Conservation (phyloP, 2,113 vertebrate genomes). For the Eptesicus fuscus region DNA sequence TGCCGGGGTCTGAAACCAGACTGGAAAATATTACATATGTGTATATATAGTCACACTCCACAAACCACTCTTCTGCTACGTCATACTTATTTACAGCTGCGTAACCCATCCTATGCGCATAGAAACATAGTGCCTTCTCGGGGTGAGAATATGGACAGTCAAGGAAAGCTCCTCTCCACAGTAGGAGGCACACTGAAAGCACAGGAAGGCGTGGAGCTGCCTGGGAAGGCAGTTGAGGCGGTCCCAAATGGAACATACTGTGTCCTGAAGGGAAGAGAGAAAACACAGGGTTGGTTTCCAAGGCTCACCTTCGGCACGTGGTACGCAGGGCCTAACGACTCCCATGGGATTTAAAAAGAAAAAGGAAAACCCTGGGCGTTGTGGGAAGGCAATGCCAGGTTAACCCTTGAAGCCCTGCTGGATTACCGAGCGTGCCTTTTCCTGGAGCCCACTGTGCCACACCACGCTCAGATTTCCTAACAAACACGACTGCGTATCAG, state of each 20-base stretch:
- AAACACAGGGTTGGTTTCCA: constrained; percentile 68
- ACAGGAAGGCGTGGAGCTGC: constrained; percentile 61
- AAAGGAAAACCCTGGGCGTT: neutral
- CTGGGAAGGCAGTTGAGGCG: constrained; percentile 56
- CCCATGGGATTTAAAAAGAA: neutral
- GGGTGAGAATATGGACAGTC: constrained; percentile 46
- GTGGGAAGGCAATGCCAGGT: neutral
- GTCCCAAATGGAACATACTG: constrained; percentile 61
- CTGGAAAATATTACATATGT: constrained; percentile 80
- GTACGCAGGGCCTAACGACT: constrained; percentile 28
- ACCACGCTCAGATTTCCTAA: neutral
- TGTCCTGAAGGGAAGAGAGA: constrained; percentile 73
- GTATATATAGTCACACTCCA: constrained; percentile 76
- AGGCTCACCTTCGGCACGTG: constrained; percentile 36
- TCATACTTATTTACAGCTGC: constrained; percentile 60
- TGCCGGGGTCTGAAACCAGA: constrained; percentile 79
- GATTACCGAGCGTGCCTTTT: neutral
- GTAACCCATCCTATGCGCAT: constrained; percentile 36
- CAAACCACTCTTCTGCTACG: constrained; percentile 67
- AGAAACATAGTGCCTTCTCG: constrained; percentile 26
- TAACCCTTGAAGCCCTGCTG: neutral
- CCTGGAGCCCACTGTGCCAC: neutral
- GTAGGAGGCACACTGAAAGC: constrained; percentile 52
- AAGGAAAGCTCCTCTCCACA: constrained; percentile 59
- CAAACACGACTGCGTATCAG: neutral